Evolutionary conservation across 2,797 vertebrate genomes (phyloP).

Genomic region (Antennarius maculatus): DNA sequence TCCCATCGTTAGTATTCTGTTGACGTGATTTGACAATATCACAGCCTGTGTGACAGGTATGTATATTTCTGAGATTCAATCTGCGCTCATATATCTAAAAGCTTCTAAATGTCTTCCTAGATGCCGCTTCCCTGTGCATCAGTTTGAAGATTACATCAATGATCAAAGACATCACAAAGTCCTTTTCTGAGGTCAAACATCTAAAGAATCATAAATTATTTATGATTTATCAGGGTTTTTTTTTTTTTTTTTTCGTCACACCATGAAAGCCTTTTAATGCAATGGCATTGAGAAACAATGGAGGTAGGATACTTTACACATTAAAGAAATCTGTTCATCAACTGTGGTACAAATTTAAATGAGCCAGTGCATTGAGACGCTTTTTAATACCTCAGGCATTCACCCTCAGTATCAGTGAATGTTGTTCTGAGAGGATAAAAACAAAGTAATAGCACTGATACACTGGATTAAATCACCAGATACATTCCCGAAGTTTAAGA

Average conservation of each 20-base stretch:
- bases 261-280: background rate
- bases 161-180: conserved; percentile 11
- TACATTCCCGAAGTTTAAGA: no score
- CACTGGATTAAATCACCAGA: no score
- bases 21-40: background rate
- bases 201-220: background rate
- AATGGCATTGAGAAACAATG: background rate
- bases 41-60: background rate
- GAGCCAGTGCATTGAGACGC: no score
- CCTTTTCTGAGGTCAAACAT: conserved; percentile 8
- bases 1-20: no score
- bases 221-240: conserved; percentile 1
- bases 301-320: background rate
- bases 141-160: conserved; percentile 7
- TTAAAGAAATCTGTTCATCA: background rate
- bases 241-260: conserved; percentile 17
- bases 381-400: no score
- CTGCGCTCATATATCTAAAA: conserved; percentile 1
- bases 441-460: no score
- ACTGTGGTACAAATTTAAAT: no score
- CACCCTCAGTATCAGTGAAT: no score
- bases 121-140: background rate
- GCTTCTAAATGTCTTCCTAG: background rate
- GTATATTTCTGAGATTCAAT: conserved; percentile 7
- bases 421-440: no score